These are phyloP conservation scores for Octonoba sinensis DNA, from an alignment of 2,888 invertebrate genomes.

Conservation along the genomic window DNA sequence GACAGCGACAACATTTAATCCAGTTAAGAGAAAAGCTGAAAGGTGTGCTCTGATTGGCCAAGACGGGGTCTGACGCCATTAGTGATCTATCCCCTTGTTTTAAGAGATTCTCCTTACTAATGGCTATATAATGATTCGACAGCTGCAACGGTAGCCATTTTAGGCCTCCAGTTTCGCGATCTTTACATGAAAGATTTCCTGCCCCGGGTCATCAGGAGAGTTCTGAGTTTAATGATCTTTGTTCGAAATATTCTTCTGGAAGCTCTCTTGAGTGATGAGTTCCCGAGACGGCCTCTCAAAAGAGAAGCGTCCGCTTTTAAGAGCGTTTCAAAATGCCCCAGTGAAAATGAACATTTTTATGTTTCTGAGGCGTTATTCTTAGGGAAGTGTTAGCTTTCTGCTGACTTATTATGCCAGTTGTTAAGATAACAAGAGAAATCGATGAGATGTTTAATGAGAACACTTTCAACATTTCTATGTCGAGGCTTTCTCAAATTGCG, in stretches of 20 bases:
- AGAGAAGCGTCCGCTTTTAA: too few species aligned
- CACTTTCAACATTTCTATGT: too few species aligned
- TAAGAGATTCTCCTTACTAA: constrained; percentile 12
- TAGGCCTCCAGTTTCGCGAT: background rate
- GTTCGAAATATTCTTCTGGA: background rate
- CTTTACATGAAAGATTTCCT: too few species aligned
- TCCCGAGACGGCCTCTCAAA: background rate
- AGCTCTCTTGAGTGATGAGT: background rate
- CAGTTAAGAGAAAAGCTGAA: background rate
- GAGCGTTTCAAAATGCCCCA: too few species aligned
- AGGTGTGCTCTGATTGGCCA: constrained; percentile 1
- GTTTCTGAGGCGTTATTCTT: too few species aligned
- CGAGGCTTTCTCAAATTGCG: too few species aligned
- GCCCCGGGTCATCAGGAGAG: background rate
- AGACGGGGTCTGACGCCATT: constrained; percentile 13
- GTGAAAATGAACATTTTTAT: too few species aligned
- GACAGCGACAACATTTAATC: constrained; percentile 6
- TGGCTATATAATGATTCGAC: constrained; percentile 18
- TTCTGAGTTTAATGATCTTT: constrained; percentile 18
- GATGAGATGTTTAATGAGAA: too few species aligned
- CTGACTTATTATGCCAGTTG: too few species aligned
- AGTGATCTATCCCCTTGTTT: constrained; percentile 6
- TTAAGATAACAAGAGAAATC: too few species aligned
- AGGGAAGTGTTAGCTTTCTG: too few species aligned
- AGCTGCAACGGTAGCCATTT: constrained; percentile 9